Conservation (phyloP, 2,797 vertebrate genomes). For the Zenarchopterus dispar region DNA sequence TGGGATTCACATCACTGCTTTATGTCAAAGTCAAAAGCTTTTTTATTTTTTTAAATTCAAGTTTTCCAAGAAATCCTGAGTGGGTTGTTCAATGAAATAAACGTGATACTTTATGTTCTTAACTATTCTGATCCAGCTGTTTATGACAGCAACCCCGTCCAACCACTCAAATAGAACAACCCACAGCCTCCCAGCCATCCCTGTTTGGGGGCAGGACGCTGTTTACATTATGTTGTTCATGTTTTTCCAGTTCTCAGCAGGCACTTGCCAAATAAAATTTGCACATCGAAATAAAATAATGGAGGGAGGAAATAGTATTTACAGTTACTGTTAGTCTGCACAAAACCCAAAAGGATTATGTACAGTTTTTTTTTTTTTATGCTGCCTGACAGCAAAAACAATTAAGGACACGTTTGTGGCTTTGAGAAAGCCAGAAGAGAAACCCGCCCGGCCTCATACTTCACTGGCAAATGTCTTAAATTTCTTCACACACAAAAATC, state of each 20-base stretch:
- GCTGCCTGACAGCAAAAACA: constrained; percentile 39
- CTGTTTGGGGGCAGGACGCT: constrained; percentile 18
- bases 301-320: constrained; percentile 17
- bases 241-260: constrained; percentile 28
- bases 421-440: constrained; percentile 17
- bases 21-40: too few species aligned
- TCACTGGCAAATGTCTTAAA: constrained; percentile 22
- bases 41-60: too few species aligned
- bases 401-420: constrained; percentile 21
- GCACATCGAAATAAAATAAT: constrained; percentile 34
- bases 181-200: background rate
- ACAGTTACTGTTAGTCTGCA: constrained; percentile 25
- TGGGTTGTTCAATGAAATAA: too few species aligned
- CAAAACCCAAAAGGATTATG: constrained; percentile 46
- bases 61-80: too few species aligned
- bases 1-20: too few species aligned
- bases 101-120: too few species aligned
- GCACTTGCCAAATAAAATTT: constrained; percentile 47
- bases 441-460: constrained; percentile 28
- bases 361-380: constrained; percentile 36
- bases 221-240: constrained; percentile 37
- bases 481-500: constrained; percentile 6
- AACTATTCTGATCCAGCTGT: too few species aligned
- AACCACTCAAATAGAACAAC: too few species aligned
- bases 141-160: too few species aligned